Conservation (phyloP, 2,888 invertebrate genomes). For the Callyntrura guangdongensis region DNA sequence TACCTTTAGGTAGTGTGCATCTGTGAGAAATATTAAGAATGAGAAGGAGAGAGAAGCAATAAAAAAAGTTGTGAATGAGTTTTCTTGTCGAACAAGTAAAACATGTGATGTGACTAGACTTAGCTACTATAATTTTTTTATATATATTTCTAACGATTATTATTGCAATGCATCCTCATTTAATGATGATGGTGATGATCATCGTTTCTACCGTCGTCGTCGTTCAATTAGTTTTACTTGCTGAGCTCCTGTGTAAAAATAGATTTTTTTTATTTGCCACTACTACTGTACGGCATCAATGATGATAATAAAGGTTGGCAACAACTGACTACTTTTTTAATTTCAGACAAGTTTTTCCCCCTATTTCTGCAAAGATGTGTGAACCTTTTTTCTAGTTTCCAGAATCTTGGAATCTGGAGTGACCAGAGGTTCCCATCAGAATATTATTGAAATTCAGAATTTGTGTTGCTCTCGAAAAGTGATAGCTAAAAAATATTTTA, state of each 20-base stretch:
- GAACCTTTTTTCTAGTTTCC: conserved; percentile 63
- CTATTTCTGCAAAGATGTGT: conserved; percentile 39
- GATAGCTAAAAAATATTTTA: conserved; percentile 45
- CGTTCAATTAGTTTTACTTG: conserved; percentile 42
- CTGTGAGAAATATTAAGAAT: conserved; percentile 58
- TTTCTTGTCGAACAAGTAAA: conserved; percentile 70
- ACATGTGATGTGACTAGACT: conserved; percentile 56
- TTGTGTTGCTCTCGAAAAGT: conserved; percentile 25
- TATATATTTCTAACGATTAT: conserved; percentile 35
- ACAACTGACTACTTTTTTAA: neutral
- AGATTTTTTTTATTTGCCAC: neutral
- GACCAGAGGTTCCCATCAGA: conserved; percentile 68
- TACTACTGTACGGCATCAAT: neutral
- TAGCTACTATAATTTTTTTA: conserved; percentile 17
- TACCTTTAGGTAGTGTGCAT: conserved; percentile 15
- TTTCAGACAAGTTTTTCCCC: conserved; percentile 41
- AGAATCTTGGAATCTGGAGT: conserved; percentile 76
- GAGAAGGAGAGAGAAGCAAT: conserved; percentile 27
- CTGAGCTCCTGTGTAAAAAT: neutral
- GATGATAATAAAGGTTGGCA: neutral
- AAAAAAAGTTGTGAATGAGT: conserved; percentile 78
- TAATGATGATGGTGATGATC: neutral
- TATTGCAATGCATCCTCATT: conserved; percentile 25
- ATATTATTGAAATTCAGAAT: conserved; percentile 48
- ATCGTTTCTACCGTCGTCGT: neutral